These are phyloP conservation scores for Cettia cetti DNA, from an alignment of 2,113 vertebrate species.

Conservation along the genomic window DNA sequence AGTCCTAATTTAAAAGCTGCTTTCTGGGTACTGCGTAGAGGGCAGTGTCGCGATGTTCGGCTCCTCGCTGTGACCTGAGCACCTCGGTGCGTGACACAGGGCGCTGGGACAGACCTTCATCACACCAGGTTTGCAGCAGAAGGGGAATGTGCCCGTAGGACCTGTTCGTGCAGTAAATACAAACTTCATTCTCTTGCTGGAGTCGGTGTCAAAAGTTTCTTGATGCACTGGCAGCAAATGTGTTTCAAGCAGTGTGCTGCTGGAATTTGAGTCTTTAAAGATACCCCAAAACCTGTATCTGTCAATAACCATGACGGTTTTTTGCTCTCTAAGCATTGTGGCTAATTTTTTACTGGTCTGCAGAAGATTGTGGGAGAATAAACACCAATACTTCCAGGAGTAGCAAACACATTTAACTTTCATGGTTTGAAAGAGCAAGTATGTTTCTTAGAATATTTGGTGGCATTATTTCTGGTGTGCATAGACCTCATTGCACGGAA, in stretches of 20 bases:
- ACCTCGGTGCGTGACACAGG: accelerated
- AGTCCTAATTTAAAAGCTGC: accelerated
- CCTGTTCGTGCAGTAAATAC: accelerated
- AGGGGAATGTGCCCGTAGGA: accelerated
- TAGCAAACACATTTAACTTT: background rate
- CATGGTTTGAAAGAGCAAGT: background rate
- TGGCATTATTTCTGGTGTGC: background rate
- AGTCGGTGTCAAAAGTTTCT: background rate
- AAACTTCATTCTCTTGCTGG: background rate
- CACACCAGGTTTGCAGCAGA: accelerated
- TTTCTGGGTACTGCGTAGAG: background rate
- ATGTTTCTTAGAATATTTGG: background rate
- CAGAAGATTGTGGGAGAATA: background rate
- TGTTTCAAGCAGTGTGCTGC: background rate
- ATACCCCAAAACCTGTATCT: background rate
- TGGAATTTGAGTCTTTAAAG: background rate
- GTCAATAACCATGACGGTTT: accelerated
- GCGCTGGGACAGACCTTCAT: background rate
- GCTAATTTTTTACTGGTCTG: background rate
- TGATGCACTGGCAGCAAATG: accelerated
- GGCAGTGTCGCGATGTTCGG: background rate
- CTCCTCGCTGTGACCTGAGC: background rate
- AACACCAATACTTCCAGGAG: background rate
- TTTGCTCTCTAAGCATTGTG: background rate
- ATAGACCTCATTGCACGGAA: background rate